These are phyloP conservation scores for Huso huso DNA, from an alignment of 2,797 vertebrate species.

Conservation along the genomic window DNA sequence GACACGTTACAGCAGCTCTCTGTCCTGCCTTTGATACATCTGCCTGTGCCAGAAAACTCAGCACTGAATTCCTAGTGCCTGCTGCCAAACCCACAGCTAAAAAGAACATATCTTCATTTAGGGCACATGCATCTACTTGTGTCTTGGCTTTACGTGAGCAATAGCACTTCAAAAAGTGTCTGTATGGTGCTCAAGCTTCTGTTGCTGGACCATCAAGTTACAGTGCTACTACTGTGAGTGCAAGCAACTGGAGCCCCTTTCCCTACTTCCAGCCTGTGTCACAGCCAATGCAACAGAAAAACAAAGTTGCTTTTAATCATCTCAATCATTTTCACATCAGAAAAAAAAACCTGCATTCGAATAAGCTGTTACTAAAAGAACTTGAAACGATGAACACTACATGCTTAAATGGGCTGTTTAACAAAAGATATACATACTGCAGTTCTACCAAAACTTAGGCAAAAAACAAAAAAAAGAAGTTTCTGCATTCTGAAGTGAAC, in stretches of 20 bases:
- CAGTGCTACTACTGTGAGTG: neutral
- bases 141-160: conserved; percentile 15
- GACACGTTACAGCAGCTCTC: conserved; percentile 7
- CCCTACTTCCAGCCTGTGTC: conserved; percentile 23
- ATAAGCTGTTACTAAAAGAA: conserved; percentile 39
- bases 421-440: conserved; percentile 49
- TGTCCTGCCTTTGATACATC: neutral
- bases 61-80: neutral
- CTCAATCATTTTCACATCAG: conserved; percentile 17
- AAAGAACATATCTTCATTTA: conserved; percentile 11
- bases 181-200: neutral
- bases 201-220: neutral
- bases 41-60: neutral
- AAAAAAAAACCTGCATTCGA: conserved; percentile 41
- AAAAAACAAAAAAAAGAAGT: no score
- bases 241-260: neutral
- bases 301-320: conserved; percentile 42
- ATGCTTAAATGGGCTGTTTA: conserved; percentile 31
- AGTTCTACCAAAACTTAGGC: conserved; percentile 31
- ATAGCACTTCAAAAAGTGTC: conserved; percentile 10
- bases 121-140: conserved; percentile 18
- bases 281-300: conserved; percentile 30
- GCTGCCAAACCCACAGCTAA: conserved; percentile 5
- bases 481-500: no score
- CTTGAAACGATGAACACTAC: conserved; percentile 43